These are phyloP conservation scores for Zaprionus inermis DNA, from an alignment of 1,140 invertebrate species.

Conservation along the genomic window DNA sequence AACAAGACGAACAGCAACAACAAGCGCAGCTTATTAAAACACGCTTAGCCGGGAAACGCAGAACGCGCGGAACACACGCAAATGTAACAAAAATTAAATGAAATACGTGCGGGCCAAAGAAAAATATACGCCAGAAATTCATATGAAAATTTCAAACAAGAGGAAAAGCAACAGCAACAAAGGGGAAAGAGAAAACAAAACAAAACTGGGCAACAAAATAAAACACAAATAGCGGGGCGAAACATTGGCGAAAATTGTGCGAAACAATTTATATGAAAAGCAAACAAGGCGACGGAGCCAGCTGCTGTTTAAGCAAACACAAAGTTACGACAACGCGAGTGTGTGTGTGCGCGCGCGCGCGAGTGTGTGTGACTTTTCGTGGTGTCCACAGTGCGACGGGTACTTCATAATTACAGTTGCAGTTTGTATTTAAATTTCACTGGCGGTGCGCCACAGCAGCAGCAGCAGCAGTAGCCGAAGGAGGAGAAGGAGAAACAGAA, in stretches of 20 bases:
- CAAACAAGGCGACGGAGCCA: constrained; percentile 49
- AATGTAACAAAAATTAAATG: constrained; percentile 63
- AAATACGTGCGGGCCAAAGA: constrained; percentile 61
- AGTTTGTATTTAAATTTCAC: constrained; percentile 69
- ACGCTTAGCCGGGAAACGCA: constrained; percentile 31
- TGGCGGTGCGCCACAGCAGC: constrained; percentile 33
- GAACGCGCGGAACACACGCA: constrained; percentile 7
- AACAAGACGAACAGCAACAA: constrained; percentile 10
- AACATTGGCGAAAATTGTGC: constrained; percentile 49
- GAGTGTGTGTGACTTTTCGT: constrained; percentile 54
- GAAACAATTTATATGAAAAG: constrained; percentile 68
- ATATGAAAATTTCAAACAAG: constrained; percentile 55
- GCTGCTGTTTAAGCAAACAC: constrained; percentile 77
- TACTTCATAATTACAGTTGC: constrained; percentile 71
- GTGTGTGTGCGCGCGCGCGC: constrained; percentile 15
- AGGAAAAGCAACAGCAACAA: not conserved
- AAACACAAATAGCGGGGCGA: constrained; percentile 26
- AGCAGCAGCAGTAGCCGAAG: not conserved
- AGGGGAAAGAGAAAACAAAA: constrained; percentile 1
- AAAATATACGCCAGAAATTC: constrained; percentile 54
- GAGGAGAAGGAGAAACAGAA: not conserved
- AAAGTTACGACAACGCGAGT: constrained; percentile 53
- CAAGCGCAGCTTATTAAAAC: constrained; percentile 51
- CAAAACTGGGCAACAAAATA: constrained; percentile 16
- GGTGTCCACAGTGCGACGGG: constrained; percentile 54